These are phyloP conservation scores for Sinodicranocentrus sp. DNA, from an alignment of 2,888 invertebrate species.

Conservation along the genomic window DNA sequence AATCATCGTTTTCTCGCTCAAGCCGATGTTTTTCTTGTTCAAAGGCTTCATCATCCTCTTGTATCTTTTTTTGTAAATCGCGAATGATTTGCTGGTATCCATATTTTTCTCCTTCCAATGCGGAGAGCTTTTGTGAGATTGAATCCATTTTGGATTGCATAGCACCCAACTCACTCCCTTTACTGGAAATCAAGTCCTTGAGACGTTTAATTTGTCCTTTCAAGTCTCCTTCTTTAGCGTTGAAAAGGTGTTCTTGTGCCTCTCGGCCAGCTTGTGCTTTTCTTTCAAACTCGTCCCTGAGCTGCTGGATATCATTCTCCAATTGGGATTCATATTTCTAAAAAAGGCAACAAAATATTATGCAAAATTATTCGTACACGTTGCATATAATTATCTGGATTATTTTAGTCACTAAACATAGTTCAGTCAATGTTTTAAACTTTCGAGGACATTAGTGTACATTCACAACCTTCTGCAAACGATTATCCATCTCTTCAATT, in stretches of 20 bases:
- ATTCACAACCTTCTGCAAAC: constrained; percentile 70
- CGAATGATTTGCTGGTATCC: constrained; percentile 71
- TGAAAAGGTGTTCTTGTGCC: constrained; percentile 70
- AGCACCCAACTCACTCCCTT: constrained; percentile 62
- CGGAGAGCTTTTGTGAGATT: constrained; percentile 66
- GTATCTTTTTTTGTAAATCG: constrained; percentile 71
- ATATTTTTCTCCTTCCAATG: constrained; percentile 71
- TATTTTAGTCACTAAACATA: too few species aligned
- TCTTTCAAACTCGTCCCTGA: constrained; percentile 70
- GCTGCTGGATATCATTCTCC: constrained; percentile 70
- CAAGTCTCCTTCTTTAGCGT: constrained; percentile 67
- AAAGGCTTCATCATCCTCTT: constrained; percentile 67
- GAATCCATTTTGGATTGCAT: constrained; percentile 69
- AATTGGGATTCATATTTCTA: constrained; percentile 71
- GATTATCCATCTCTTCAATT: constrained; percentile 73
- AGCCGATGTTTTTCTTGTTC: constrained; percentile 61
- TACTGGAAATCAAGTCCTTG: constrained; percentile 63
- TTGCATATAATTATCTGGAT: constrained; percentile 10
- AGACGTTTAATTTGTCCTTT: constrained; percentile 71
- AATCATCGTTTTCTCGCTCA: constrained; percentile 70
- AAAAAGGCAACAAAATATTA: constrained; percentile 7
- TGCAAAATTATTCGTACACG: too few species aligned
- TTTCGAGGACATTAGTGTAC: too few species aligned
- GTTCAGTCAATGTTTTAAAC: too few species aligned
- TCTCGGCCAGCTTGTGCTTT: constrained; percentile 69